A percentile compares a stretch with the other conserved stretches of the same genome.
Conservation (phyloP, 2,888 invertebrate genomes). For the Melipona bicolor region DNA sequence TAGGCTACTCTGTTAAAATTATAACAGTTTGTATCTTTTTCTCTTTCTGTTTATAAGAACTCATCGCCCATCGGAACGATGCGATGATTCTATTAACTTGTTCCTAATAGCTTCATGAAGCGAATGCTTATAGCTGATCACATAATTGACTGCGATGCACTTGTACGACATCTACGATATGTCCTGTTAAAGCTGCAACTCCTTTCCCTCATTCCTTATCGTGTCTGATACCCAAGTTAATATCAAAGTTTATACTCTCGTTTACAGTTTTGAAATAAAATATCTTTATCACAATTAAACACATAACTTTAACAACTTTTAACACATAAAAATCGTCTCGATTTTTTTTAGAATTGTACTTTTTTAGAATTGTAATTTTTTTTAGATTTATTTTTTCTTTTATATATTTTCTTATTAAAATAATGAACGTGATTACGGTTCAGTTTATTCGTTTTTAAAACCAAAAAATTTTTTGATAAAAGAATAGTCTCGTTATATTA, state of each 20-base stretch:
- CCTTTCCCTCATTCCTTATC: constrained; percentile 20
- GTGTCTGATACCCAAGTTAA: constrained; percentile 4
- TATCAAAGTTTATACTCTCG: not conserved
- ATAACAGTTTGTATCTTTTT: constrained; percentile 30
- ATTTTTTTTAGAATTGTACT: not conserved
- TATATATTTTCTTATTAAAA: not conserved
- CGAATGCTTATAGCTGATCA: constrained; percentile 27
- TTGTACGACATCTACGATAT: constrained; percentile 31
- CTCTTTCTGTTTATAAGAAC: constrained; percentile 52
- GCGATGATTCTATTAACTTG: constrained; percentile 50
- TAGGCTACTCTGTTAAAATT: constrained; percentile 37
- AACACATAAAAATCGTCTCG: not conserved
- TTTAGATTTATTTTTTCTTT: not conserved
- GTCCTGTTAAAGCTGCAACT: constrained; percentile 28
- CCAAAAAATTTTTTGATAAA: constrained; percentile 18
- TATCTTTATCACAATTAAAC: not conserved
- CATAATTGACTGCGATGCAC: constrained; percentile 44
- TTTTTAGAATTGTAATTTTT: no score
- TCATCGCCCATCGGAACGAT: constrained; percentile 18
- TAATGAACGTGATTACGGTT: not conserved
- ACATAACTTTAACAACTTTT: no score
- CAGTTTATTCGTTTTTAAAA: not conserved
- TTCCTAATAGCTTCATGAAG: constrained; percentile 46
- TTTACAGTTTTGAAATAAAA: not conserved
- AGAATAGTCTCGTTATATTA: constrained; percentile 4